Percentiles rank a stretch among this genome's conserved stretches.
phyloP scores from a whole-genome alignment of 2,888 invertebrate species.

The Eremobia ochroleuca region DNA sequence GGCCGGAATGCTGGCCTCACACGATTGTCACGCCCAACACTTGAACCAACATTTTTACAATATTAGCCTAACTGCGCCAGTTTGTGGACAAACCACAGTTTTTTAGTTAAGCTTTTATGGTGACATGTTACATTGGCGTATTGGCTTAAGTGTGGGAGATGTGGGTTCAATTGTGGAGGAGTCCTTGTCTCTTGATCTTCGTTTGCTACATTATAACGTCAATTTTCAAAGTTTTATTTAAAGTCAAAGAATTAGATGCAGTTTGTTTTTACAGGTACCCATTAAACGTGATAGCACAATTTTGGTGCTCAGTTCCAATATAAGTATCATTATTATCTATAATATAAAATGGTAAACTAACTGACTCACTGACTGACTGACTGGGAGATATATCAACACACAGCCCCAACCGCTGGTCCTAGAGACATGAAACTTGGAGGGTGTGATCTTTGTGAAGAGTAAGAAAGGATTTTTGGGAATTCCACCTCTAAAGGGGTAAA shows the following conservation, averaged over 20 bases:
- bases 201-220: not conserved
- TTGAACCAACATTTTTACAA: slow-evolving; percentile 73
- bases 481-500: no score
- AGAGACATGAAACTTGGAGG: no score
- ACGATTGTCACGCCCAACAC: slow-evolving; percentile 74
- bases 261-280: not conserved
- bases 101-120: slow-evolving; percentile 65
- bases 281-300: not conserved
- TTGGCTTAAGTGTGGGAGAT: slow-evolving; percentile 66
- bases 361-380: no score
- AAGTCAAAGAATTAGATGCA: not conserved
- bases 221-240: not conserved
- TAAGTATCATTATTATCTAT: not conserved
- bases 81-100: slow-evolving; percentile 59
- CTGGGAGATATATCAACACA: no score
- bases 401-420: no score
- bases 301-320: no score
- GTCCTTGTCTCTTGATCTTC: slow-evolving; percentile 19
- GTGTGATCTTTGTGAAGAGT: no score
- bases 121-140: slow-evolving; percentile 59
- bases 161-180: slow-evolving; percentile 44
- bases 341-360: no score
- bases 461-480: no score
- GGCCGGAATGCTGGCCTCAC: slow-evolving; percentile 73
- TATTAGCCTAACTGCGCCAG: slow-evolving; percentile 75